A percentile compares a stretch with the other conserved stretches of the same genome.
Conservation (phyloP, 2,113 vertebrate species). For the Agapornis roseicollis region DNA sequence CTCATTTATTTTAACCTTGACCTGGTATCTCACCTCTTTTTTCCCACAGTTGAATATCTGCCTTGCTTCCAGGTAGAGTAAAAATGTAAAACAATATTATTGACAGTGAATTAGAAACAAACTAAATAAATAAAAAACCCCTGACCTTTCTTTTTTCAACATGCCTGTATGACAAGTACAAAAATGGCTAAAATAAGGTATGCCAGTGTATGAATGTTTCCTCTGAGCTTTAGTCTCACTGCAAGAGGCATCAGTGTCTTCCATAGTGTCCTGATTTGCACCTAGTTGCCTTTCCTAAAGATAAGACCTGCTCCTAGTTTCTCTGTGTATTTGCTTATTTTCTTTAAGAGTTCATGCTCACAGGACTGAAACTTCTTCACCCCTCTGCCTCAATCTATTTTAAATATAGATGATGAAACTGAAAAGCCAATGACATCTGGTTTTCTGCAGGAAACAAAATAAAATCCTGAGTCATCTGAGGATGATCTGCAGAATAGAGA, state of each 20-base stretch:
- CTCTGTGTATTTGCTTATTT: not conserved
- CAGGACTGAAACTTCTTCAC: not conserved
- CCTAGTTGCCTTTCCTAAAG: not conserved
- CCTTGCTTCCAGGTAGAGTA: not conserved
- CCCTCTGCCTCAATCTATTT: not conserved
- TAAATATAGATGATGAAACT: not conserved
- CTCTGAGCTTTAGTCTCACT: not conserved
- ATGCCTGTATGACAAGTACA: not conserved
- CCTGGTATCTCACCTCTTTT: not conserved
- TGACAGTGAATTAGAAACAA: not conserved
- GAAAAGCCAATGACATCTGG: not conserved
- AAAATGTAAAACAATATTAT: not conserved
- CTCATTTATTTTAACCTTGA: slow-evolving; percentile 43
- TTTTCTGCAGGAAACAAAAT: not conserved
- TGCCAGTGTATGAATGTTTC: not conserved
- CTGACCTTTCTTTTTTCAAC: not conserved
- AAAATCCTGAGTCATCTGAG: not conserved
- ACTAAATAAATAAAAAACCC: not conserved
- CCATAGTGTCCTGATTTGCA: not conserved
- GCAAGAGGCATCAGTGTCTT: not conserved
- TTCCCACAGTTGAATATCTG: not conserved
- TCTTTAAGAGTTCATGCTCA: not conserved
- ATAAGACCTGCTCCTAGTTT: not conserved
- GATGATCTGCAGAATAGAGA: not conserved
- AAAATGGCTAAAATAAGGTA: not conserved